Evolutionary conservation across 2,113 vertebrate species (phyloP).

Genomic region (Bos javanicus): DNA sequence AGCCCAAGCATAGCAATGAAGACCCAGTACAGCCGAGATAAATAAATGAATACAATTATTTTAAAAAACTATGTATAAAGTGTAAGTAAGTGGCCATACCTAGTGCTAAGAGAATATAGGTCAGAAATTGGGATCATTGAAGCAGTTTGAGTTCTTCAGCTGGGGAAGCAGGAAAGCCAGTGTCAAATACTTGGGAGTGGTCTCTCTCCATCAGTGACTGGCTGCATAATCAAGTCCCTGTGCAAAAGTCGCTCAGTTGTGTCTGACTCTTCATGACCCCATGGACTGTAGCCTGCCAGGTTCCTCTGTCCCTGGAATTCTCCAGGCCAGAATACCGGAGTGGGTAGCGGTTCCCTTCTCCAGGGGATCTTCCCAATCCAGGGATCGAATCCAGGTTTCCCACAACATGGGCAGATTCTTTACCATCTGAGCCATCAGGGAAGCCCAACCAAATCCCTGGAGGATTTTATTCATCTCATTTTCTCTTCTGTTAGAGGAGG

Average conservation of each 20-base stretch:
- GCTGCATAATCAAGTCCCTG: not conserved
- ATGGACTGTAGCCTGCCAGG: not conserved
- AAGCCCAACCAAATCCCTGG: not conserved
- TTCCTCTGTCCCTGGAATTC: not conserved
- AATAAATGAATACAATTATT: not conserved
- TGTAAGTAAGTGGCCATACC: not conserved
- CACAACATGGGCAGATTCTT: not conserved
- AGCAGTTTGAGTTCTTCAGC: not conserved
- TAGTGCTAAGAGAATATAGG: not conserved
- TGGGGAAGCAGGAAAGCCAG: not conserved
- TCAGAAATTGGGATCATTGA: not conserved
- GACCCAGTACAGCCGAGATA: not conserved
- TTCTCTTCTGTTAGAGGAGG: not conserved
- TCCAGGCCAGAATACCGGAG: not conserved
- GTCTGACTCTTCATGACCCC: not conserved
- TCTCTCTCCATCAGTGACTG: not conserved
- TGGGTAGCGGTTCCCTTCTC: not conserved
- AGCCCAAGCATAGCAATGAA: not conserved
- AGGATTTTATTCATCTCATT: not conserved
- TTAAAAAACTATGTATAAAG: not conserved
- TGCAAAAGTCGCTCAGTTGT: not conserved
- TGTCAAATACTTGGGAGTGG: not conserved
- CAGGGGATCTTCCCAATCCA: not conserved
- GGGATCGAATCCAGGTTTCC: not conserved
- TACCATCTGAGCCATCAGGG: not conserved